Conservation (phyloP, 2,888 invertebrate species). For the Acronicta leporina region DNA sequence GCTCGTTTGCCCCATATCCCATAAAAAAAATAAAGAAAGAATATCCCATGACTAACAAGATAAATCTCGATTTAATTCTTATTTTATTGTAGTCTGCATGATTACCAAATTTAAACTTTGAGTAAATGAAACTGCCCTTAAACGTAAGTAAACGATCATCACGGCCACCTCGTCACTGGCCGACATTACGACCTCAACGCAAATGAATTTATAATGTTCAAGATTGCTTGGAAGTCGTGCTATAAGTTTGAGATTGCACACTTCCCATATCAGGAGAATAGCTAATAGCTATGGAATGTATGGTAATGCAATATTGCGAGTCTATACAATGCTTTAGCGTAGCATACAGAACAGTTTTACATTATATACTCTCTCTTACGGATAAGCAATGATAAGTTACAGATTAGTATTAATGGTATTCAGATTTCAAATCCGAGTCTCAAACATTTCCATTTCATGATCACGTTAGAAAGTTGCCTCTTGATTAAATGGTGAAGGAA, state of each 20-base stretch:
- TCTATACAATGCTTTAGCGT: neutral
- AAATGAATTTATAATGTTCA: constrained; percentile 52
- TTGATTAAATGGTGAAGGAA: too few relatives aligned
- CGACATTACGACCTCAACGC: constrained; percentile 47
- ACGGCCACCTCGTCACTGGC: constrained; percentile 36
- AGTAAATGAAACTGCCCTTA: constrained; percentile 39
- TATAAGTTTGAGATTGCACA: constrained; percentile 28
- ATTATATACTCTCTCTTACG: too few relatives aligned
- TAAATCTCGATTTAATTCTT: too few relatives aligned
- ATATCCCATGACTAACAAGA: too few relatives aligned
- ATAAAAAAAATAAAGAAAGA: too few relatives aligned
- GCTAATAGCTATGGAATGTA: neutral
- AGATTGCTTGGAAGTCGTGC: constrained; percentile 20
- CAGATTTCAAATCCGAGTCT: too few relatives aligned
- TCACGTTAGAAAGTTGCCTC: too few relatives aligned
- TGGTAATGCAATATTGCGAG: neutral
- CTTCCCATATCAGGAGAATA: constrained; percentile 21
- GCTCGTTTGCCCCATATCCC: too few relatives aligned
- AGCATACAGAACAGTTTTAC: too few relatives aligned
- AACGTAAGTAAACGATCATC: constrained; percentile 43
- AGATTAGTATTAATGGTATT: too few relatives aligned
- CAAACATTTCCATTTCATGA: too few relatives aligned
- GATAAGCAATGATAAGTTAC: too few relatives aligned
- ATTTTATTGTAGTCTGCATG: neutral
- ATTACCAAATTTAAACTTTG: constrained; percentile 5